Evolutionary conservation across 2,797 vertebrate genomes (phyloP).

Genomic region (Arrhamphus sclerolepis): DNA sequence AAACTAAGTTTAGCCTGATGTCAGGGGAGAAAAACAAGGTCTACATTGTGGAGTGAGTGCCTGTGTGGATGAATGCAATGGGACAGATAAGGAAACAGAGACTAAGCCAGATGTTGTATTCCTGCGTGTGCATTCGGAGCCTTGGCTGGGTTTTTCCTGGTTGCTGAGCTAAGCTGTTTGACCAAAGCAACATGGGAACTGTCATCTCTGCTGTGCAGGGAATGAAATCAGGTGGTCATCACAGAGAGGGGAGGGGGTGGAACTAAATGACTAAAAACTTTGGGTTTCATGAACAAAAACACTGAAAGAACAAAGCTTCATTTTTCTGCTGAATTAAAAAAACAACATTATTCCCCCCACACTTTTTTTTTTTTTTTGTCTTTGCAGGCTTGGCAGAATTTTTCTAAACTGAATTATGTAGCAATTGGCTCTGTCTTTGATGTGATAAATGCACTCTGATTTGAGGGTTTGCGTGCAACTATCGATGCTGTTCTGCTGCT

Average conservation of each 20-base stretch:
- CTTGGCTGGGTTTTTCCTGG: conserved; percentile 61
- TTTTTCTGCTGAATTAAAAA: conserved; percentile 83
- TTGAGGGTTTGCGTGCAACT: conserved; percentile 64
- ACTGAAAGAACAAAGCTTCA: conserved; percentile 60
- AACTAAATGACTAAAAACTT: conserved; percentile 79
- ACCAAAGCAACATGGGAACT: conserved; percentile 76
- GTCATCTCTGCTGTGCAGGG: conserved; percentile 68
- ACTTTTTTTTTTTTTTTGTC: conserved; percentile 70
- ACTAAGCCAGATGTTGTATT: conserved; percentile 81
- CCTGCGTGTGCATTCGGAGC: conserved; percentile 66
- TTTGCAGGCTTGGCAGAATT: conserved; percentile 81
- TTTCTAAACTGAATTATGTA: conserved; percentile 82
- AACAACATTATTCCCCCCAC: conserved; percentile 9
- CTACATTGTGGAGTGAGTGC: conserved; percentile 43
- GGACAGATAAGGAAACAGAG: conserved; percentile 69
- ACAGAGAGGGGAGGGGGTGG: conserved; percentile 54
- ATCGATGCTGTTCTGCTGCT: conserved; percentile 50
- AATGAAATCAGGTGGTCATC: conserved; percentile 83
- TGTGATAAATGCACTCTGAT: conserved; percentile 73
- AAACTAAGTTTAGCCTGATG: conserved; percentile 60
- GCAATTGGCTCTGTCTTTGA: conserved; percentile 83
- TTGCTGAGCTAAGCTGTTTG: conserved; percentile 86
- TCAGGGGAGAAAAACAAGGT: conserved; percentile 63
- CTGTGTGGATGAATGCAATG: conserved; percentile 66
- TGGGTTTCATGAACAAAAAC: conserved; percentile 70